Evolutionary conservation across 2,888 invertebrate genomes (phyloP), one percentile per base, ranked within the genome.

Genomic region (Palloptera scutellata): DNA sequence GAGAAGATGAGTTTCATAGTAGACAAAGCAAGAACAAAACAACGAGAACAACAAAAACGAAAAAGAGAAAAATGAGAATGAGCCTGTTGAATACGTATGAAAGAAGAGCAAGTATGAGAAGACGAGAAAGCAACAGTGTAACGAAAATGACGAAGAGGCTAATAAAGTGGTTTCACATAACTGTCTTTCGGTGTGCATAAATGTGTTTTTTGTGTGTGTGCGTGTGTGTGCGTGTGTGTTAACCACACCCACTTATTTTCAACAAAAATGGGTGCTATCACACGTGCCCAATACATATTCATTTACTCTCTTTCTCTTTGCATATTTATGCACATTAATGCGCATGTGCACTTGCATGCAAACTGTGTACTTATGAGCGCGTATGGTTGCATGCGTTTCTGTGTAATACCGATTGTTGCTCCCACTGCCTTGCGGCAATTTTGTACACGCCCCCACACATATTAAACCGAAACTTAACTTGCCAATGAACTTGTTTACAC

Each of bases 181-280:
- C 30, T 12, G 1, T 53, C 61, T 70, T 66, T 73, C 68, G 71
- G 70, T 75, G 69, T 69, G 69, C 70, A 65, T 72, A 70, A 66
- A 68, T 61, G 19, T 20, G 41, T 42, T 11, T 11, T 64, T 61
- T 61, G 1, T 68, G 65, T 65, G 51, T 61, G 15, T 30, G 60
- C 67, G 63, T 51, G 62, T 64, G 42, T 15, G 2, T 60, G 30
- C 20, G 19, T 30, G 57, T 55, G 68, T 72, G 42, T 64, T 64
- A 57, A 75, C 75, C 81, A 79, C 79, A 77, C 79, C 81, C 77
- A 77, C 77, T 77, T 73, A 73, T 71, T n/a, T 72, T 40, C 41
- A 51, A 19, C 40, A 71, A 75, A 77, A 75, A 79, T 78, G 79
- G 80, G 73, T 76, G 79, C 76, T 75, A 70, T 71, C 73, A 72